Conservation (phyloP, 2,113 vertebrate species). For the Xiphophorus hellerii region DNA sequence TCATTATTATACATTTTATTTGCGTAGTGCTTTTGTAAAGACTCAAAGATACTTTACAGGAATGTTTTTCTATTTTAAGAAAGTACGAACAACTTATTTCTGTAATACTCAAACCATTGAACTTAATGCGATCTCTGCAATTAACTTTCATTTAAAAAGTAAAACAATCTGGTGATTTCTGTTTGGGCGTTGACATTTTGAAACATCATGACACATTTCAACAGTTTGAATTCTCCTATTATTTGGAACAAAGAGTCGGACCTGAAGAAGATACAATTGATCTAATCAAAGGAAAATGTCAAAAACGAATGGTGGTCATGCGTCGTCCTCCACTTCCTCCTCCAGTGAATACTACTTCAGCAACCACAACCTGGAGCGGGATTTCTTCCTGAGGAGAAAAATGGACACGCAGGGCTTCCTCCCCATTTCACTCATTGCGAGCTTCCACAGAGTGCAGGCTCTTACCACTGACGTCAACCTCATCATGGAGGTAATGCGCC, state of each 20-base stretch:
- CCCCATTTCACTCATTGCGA: slow-evolving; percentile 92
- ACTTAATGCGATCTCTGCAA: background rate
- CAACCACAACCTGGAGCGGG: slow-evolving; percentile 93
- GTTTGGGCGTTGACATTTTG: no score
- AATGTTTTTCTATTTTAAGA: background rate
- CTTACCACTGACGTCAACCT: slow-evolving; percentile 90
- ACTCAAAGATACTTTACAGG: no score
- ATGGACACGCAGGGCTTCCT: slow-evolving; percentile 95
- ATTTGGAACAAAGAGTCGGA: background rate
- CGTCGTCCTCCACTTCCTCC: background rate
- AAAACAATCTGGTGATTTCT: no score
- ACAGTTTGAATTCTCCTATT: background rate
- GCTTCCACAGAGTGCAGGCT: slow-evolving; percentile 94
- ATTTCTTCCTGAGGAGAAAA: slow-evolving; percentile 96
- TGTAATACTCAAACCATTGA: background rate
- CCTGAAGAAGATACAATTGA: background rate
- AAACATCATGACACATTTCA: no score
- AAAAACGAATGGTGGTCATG: no score
- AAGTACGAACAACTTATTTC: background rate
- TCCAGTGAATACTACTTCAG: slow-evolving; percentile 98
- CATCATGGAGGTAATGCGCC: slow-evolving; percentile 86
- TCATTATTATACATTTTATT: no score
- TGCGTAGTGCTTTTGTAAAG: no score
- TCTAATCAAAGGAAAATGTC: background rate
- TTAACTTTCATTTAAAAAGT: no score